Base-by-base conservation (phyloP, 2,113 vertebrate genomes). In the Cromileptes altivelis region DNA sequence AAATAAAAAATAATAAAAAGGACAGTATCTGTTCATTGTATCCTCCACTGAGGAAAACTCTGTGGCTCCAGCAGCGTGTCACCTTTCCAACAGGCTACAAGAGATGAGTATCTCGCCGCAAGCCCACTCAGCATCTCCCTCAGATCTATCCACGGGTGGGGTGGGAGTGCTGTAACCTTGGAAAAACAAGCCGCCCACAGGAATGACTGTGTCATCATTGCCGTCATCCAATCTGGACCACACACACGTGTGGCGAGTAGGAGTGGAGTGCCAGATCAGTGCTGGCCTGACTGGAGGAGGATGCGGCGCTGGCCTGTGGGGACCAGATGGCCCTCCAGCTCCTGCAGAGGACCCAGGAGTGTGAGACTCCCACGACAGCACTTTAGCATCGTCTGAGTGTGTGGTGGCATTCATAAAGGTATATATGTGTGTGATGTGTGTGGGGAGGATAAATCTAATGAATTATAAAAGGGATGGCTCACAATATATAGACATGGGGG, bases 171-270 rank as follows among this genome's bases (percentile, higher is more conserved):
- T 88, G 91, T 75, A 87, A 94, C 93, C 93, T 92, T 93, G 91
- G 92, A 92, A 91, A 91, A 91, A 92, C 84, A 86, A 92, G 85
- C 80, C 91, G 80, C 92, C 91, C 88, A 93, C 92, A 89, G 89
- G 78, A 91, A 86, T 67, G 84, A 86, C 83, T 86, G 75, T 91
- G 87, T 91, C 91, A 91, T 89, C 87, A 52, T 52, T 87, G 72
- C 70, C 89, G 81, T 92, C 87, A 86, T 93, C 89, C 91, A 93
- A 93, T 93, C 92, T 94, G 93, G 90, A 90, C 86, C 76, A 82
- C 79, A 71, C 78, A 82, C 87, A 42, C 80, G 57, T 61, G 78
- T 85, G 61, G 81, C 67, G 88, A 84, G 87, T 81, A 61, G 86
- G 88, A 82, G 84, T 76, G 64, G 65, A 74, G 89, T 78, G 90